Conservation (phyloP, 2,797 vertebrate species). For the Darevskia mixta region DNA sequence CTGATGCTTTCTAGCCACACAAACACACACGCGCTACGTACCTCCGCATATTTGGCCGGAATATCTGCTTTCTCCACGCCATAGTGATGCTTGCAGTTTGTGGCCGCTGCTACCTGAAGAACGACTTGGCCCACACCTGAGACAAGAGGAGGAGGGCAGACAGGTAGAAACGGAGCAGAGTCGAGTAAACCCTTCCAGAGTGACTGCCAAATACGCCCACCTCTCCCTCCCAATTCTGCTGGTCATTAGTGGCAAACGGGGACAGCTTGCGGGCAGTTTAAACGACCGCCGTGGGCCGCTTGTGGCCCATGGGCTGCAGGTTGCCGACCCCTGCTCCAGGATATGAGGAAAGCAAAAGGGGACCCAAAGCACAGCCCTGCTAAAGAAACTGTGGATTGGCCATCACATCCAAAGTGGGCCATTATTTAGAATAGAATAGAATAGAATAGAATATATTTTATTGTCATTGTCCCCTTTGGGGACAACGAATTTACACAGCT, state of each 20-base stretch:
- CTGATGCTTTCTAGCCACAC: neutral
- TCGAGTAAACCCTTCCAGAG: neutral
- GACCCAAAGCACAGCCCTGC: neutral
- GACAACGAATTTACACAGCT: no score
- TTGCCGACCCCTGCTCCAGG: neutral
- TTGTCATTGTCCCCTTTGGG: no score
- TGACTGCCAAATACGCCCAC: neutral
- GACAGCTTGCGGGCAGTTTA: rapidly evolving
- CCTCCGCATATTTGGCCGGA: slow-evolving; percentile 98
- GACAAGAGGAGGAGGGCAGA: slow-evolving; percentile 21
- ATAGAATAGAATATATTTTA: no score
- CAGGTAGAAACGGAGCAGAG: neutral
- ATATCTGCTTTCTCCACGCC: slow-evolving; percentile 99
- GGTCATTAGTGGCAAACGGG: neutral
- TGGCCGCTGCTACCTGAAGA: slow-evolving; percentile 97
- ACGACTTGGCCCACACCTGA: slow-evolving; percentile 98
- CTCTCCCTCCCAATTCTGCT: neutral
- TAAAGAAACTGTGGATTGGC: neutral
- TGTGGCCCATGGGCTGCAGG: no score
- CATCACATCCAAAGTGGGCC: neutral
- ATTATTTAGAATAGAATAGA: no score
- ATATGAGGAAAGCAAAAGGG: neutral
- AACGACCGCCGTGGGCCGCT: no score
- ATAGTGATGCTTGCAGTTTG: slow-evolving; percentile 98
- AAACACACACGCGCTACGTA: slow-evolving; percentile 61